These are phyloP conservation scores for Geococcyx californianus DNA, from an alignment of 2,113 vertebrate genomes.

Conservation along the genomic window DNA sequence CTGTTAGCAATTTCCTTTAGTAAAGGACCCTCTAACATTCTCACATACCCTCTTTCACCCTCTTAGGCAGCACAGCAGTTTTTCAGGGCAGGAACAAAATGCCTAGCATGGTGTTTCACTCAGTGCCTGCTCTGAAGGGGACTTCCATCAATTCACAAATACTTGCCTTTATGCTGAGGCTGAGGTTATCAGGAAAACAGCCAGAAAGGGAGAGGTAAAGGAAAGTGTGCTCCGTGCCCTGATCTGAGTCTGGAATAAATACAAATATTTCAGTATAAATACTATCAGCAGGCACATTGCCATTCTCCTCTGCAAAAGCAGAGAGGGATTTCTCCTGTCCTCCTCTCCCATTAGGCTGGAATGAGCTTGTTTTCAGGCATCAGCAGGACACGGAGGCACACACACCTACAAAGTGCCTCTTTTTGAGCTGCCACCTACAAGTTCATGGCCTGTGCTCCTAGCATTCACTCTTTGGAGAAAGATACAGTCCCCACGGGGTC, in stretches of 20 bases:
- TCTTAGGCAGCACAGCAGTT: background rate
- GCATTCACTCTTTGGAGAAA: background rate
- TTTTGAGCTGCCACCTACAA: background rate
- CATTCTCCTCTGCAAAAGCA: background rate
- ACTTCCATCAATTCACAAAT: background rate
- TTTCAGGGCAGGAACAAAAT: background rate
- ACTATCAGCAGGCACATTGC: fast-evolving
- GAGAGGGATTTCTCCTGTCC: background rate
- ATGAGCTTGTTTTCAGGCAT: background rate
- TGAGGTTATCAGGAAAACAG: background rate
- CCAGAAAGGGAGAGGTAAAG: background rate
- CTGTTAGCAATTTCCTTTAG: background rate
- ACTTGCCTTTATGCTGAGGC: background rate
- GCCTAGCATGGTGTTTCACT: background rate
- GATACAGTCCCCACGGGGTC: background rate
- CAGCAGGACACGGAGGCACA: background rate
- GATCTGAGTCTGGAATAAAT: background rate
- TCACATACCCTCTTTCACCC: background rate
- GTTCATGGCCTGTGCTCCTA: background rate
- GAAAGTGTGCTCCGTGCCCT: background rate
- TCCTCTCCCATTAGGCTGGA: background rate
- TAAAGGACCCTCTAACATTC: background rate
- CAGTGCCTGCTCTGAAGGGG: fast-evolving
- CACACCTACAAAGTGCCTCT: fast-evolving
- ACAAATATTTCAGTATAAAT: background rate